A percentile compares a stretch with the other conserved stretches of the same genome.
phyloP scores from a whole-genome alignment of 2,113 vertebrate genomes.

The Percina caprodes region DNA sequence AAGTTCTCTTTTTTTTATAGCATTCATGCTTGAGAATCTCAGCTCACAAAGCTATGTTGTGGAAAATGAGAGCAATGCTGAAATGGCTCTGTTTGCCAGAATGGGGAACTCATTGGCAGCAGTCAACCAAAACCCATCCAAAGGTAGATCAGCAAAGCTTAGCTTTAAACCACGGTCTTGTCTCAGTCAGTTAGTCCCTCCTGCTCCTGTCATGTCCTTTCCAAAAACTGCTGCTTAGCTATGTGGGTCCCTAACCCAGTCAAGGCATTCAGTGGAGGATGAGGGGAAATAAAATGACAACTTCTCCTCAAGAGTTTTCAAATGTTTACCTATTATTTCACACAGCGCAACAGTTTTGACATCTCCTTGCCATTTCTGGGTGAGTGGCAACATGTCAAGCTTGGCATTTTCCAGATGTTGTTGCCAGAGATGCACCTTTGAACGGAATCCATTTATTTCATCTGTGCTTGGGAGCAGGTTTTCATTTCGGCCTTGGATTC shows the following conservation, averaged over 20 bases:
- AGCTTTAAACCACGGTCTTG: slow-evolving; percentile 33
- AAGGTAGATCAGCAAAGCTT: slow-evolving; percentile 34
- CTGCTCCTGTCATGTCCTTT: slow-evolving; percentile 54
- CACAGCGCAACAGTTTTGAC: neutral
- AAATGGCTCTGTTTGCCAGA: slow-evolving; percentile 30
- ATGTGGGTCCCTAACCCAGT: slow-evolving; percentile 48
- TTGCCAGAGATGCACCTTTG: slow-evolving; percentile 13
- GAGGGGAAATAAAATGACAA: slow-evolving; percentile 25
- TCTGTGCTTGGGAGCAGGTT: neutral
- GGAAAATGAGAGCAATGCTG: slow-evolving; percentile 25
- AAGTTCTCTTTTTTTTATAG: neutral
- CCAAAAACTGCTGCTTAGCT: slow-evolving; percentile 20
- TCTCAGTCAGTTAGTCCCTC: slow-evolving; percentile 54
- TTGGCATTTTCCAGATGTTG: slow-evolving; percentile 7
- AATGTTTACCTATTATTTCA: slow-evolving; percentile 12
- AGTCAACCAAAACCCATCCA: slow-evolving; percentile 38
- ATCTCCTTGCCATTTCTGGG: neutral
- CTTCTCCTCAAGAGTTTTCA: slow-evolving; percentile 29
- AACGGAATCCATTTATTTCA: slow-evolving; percentile 3
- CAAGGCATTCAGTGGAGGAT: slow-evolving; percentile 32
- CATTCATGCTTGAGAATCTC: slow-evolving; percentile 10
- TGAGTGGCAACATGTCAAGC: slow-evolving; percentile 8
- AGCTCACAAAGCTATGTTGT: slow-evolving; percentile 18
- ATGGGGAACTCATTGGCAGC: slow-evolving; percentile 25
- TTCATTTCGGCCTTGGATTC: slow-evolving; percentile 21